A percentile compares a stretch with the other conserved stretches of the same genome.
Evolutionary conservation across 2,888 invertebrate species (phyloP).

Genomic region (Psococerastis gibbosa): DNA sequence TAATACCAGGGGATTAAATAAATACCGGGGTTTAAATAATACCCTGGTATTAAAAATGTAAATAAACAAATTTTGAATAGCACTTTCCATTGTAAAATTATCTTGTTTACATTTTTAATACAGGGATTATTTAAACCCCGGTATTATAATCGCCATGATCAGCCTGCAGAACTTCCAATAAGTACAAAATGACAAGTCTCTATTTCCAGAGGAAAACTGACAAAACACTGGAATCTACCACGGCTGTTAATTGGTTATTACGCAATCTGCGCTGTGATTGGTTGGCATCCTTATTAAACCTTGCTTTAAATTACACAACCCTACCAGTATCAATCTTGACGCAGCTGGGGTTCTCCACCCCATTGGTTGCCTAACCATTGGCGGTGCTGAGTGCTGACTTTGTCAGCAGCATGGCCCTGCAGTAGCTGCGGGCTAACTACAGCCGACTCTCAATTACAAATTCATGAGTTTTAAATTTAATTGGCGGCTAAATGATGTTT

Average conservation of each 20-base stretch:
- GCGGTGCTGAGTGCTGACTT: neutral
- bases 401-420: neutral
- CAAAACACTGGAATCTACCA: too few relatives aligned
- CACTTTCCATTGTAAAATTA: too few relatives aligned
- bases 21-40: too few relatives aligned
- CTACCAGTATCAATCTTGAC: neutral
- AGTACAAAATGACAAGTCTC: neutral
- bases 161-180: neutral
- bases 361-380: neutral
- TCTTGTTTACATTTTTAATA: too few relatives aligned
- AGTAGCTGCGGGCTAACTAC: neutral
- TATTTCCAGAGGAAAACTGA: neutral
- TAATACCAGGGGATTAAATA: too few relatives aligned
- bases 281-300: neutral
- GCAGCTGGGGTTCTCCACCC: neutral
- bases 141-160: too few relatives aligned
- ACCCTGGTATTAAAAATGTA: too few relatives aligned
- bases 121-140: too few relatives aligned
- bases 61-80: too few relatives aligned
- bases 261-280: neutral
- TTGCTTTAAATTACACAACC: neutral
- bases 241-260: neutral
- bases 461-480: neutral
- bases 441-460: neutral
- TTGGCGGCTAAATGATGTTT: neutral